Conservation (phyloP, 2,888 invertebrate species). For the Ennomos erosarius region DNA sequence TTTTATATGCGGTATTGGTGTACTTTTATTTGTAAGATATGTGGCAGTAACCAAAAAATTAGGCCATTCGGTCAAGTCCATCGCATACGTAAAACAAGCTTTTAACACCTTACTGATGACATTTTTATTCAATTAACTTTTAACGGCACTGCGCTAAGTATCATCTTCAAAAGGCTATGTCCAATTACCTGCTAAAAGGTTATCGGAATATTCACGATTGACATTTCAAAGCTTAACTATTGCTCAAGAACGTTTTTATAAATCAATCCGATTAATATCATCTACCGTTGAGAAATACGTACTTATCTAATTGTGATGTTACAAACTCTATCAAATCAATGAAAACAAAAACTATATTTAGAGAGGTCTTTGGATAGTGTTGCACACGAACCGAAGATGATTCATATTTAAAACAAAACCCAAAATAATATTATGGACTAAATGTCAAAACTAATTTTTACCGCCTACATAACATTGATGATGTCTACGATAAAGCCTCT, state of each 20-base stretch:
- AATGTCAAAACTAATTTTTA: constrained; percentile 6
- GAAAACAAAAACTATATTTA: constrained; percentile 10
- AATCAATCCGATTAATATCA: constrained; percentile 17
- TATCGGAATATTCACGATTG: constrained; percentile 49
- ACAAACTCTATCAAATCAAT: constrained; percentile 13
- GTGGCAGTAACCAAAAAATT: not conserved
- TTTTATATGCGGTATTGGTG: too few relatives aligned
- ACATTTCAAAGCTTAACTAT: constrained; percentile 50
- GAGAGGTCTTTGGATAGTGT: constrained; percentile 13
- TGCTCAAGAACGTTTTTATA: constrained; percentile 40
- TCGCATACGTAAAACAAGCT: not conserved
- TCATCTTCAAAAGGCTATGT: constrained; percentile 38
- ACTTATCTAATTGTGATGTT: constrained; percentile 9
- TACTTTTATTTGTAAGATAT: too few relatives aligned
- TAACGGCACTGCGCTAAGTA: constrained; percentile 38
- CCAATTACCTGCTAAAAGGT: constrained; percentile 50
- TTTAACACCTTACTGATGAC: constrained; percentile 9
- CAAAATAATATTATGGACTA: not conserved
- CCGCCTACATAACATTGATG: constrained; percentile 27
- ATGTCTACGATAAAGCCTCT: constrained; percentile 11
- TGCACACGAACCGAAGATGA: constrained; percentile 30
- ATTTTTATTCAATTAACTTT: constrained; percentile 38
- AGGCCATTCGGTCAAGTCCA: constrained; percentile 8
- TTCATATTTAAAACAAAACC: constrained; percentile 6
- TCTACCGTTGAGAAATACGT: constrained; percentile 18